phyloP scores from a whole-genome alignment of 2,797 vertebrate species.

The Lepilemur ruficaudatus region DNA sequence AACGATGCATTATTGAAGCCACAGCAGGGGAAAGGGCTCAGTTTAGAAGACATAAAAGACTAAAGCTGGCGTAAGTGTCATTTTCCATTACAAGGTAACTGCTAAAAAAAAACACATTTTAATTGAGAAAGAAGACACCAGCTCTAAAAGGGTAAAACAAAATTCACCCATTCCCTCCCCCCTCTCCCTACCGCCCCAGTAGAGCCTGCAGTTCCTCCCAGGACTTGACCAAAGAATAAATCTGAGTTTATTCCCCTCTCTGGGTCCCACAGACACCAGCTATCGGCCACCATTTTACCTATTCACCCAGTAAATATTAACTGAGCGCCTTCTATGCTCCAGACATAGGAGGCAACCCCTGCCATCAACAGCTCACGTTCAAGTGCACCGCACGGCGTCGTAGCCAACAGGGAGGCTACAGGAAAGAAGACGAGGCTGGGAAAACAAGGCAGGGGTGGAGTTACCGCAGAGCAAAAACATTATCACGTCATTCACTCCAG shows the following conservation, averaged over 20 bases:
- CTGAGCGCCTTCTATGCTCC: neutral
- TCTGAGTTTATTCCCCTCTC: neutral
- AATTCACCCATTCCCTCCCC: neutral
- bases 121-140: slow-evolving; percentile 62
- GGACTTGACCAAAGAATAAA: neutral
- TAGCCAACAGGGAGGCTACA: neutral
- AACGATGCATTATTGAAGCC: slow-evolving; percentile 81
- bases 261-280: neutral
- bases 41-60: slow-evolving; percentile 75
- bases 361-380: neutral
- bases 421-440: fast-evolving
- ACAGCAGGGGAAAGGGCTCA: slow-evolving; percentile 75
- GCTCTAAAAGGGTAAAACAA: slow-evolving; percentile 40
- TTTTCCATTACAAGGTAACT: slow-evolving; percentile 75
- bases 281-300: neutral
- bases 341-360: neutral
- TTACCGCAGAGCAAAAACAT: neutral
- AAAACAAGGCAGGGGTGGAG: fast-evolving
- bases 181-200: neutral
- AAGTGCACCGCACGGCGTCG: neutral
- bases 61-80: slow-evolving; percentile 52
- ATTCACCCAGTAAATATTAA: neutral
- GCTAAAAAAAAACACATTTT: slow-evolving; percentile 39
- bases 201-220: neutral
- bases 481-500: neutral